phyloP scores from a whole-genome alignment of 2,888 invertebrate genomes.

The Rhingia rostrata region DNA sequence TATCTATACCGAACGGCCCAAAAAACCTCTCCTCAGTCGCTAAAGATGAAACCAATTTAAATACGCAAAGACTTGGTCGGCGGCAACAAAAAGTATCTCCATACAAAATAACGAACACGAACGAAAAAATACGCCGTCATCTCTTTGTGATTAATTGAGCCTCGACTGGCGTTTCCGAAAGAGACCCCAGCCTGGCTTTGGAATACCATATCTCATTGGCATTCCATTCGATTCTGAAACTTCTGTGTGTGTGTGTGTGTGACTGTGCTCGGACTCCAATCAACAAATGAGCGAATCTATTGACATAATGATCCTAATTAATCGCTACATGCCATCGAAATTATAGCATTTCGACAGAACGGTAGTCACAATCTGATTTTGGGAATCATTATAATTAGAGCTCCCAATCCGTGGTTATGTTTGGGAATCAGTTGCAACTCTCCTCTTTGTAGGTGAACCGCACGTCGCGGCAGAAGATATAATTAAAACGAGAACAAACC shows the following conservation, averaged over 20 bases:
- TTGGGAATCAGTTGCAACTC: slow-evolving; percentile 8
- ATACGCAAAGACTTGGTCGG: slow-evolving; percentile 28
- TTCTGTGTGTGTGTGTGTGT: neutral
- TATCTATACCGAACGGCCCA: neutral
- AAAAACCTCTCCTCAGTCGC: neutral
- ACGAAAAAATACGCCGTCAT: slow-evolving; percentile 30
- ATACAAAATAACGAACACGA: slow-evolving; percentile 2
- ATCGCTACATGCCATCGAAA: slow-evolving; percentile 37
- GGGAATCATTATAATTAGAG: slow-evolving; percentile 48
- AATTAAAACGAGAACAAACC: slow-evolving; percentile 49
- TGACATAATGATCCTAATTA: slow-evolving; percentile 59
- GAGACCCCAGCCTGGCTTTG: slow-evolving; percentile 4
- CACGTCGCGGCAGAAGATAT: slow-evolving; percentile 19
- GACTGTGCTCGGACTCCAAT: slow-evolving; percentile 21
- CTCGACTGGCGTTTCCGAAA: slow-evolving; percentile 50
- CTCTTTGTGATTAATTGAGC: slow-evolving; percentile 63
- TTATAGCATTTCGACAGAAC: slow-evolving; percentile 28
- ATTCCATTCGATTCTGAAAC: slow-evolving; percentile 16
- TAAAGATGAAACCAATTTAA: slow-evolving; percentile 41
- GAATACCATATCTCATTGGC: slow-evolving; percentile 41
- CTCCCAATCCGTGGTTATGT: slow-evolving; percentile 4
- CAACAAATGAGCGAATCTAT: slow-evolving; percentile 49
- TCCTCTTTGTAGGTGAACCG: slow-evolving; percentile 9
- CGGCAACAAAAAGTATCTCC: slow-evolving; percentile 8
- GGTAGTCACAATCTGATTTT: slow-evolving; percentile 43